phyloP scores from a whole-genome alignment of 35 echinoderm and acorn worm genomes.

The Heliocidaris erythrogramma region DNA sequence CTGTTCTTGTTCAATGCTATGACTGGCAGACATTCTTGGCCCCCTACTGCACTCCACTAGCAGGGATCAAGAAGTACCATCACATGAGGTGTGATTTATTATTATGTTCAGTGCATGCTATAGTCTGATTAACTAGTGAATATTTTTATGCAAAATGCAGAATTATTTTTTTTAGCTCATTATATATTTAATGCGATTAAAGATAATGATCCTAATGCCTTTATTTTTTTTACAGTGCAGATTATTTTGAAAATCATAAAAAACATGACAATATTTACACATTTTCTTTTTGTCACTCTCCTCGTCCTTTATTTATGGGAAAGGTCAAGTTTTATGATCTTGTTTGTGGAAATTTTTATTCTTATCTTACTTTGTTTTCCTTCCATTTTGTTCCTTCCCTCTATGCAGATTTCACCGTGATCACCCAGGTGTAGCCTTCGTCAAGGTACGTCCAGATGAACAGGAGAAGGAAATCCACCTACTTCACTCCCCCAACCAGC shows the following conservation, averaged over 20 bases:
- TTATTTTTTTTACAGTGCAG: too few relatives aligned
- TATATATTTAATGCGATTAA: background rate
- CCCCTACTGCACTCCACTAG: conserved; percentile 53
- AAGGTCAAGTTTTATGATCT: background rate
- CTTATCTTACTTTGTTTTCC: background rate
- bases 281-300: too few relatives aligned
- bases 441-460: background rate
- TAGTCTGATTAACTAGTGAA: too few relatives aligned
- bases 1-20: conserved; percentile 20
- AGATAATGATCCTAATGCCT: too few relatives aligned
- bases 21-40: conserved; percentile 58
- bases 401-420: background rate
- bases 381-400: background rate
- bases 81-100: conserved; percentile 54
- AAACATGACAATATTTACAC: too few relatives aligned
- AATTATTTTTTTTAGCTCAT: too few relatives aligned
- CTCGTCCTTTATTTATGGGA: too few relatives aligned
- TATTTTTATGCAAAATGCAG: too few relatives aligned
- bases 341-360: background rate
- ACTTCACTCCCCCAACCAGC: background rate
- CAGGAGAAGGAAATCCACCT: background rate
- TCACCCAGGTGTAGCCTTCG: background rate
- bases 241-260: too few relatives aligned
- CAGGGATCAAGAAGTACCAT: conserved; percentile 53
- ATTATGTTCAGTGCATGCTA: too few relatives aligned